These are phyloP conservation scores for Molossus molossus DNA, from an alignment of 2,797 vertebrate species.

Conservation along the genomic window DNA sequence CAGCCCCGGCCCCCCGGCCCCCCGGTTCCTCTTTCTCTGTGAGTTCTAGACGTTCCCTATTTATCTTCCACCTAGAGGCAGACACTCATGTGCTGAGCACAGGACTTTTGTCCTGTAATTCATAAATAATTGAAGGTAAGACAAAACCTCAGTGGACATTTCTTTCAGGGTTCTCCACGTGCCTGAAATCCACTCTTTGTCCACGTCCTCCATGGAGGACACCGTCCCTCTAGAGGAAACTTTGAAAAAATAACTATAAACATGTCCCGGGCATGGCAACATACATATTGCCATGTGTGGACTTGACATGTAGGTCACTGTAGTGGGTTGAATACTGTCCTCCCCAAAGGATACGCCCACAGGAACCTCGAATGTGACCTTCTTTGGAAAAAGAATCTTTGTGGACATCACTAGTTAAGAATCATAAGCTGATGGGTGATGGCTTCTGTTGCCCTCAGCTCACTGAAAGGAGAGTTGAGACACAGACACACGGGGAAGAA, in stretches of 20 bases:
- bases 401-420: no score
- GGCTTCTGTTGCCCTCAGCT: neutral
- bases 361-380: neutral
- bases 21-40: neutral
- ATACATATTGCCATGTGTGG: accelerated
- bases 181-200: accelerated
- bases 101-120: neutral
- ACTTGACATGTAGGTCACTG: neutral
- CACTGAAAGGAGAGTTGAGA: neutral
- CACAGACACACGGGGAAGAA: neutral
- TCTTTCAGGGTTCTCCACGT: accelerated
- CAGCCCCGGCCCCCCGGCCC: no score
- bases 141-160: neutral
- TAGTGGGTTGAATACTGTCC: neutral
- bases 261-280: accelerated
- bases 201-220: accelerated
- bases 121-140: neutral
- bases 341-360: accelerated
- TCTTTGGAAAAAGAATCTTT: neutral
- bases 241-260: accelerated
- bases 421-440: accelerated
- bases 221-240: neutral
- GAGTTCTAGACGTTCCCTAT: neutral
- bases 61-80: neutral
- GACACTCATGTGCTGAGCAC: neutral